Conservation (phyloP, 1,140 invertebrate species). For the Cydia pomonella region DNA sequence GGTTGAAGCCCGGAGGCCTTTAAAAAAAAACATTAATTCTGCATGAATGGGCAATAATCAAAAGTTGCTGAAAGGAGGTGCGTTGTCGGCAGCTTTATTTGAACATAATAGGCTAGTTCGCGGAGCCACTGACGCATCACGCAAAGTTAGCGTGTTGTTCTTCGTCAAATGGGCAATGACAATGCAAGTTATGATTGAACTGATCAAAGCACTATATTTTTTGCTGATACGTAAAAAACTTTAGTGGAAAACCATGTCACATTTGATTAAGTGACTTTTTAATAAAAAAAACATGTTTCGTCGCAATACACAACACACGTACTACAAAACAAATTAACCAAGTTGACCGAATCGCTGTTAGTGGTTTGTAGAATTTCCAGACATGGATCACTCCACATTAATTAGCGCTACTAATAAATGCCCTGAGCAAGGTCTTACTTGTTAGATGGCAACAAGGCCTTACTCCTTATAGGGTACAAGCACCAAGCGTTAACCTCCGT, state of each 20-base stretch:
- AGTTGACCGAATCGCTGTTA: too few species aligned
- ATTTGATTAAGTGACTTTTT: neutral
- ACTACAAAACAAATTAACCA: too few species aligned
- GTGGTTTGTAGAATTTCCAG: too few species aligned
- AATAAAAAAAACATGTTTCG: neutral
- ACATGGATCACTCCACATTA: too few species aligned
- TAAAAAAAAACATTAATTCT: constrained; percentile 46
- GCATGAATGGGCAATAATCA: constrained; percentile 50
- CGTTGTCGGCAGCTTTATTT: constrained; percentile 42
- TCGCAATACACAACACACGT: neutral
- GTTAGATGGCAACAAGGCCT: too few species aligned
- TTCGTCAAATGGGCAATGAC: neutral
- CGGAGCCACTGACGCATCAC: constrained; percentile 32
- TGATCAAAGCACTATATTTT: neutral
- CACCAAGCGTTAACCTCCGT: too few species aligned
- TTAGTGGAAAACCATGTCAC: neutral
- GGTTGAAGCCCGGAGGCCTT: constrained; percentile 37
- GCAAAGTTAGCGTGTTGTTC: constrained; percentile 11
- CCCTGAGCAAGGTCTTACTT: too few species aligned
- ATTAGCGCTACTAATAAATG: too few species aligned
- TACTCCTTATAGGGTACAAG: too few species aligned
- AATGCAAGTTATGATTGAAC: neutral
- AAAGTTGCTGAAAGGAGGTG: constrained; percentile 38
- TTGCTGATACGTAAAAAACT: neutral
- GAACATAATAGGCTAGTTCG: constrained; percentile 43